Conservation (phyloP, 2,113 vertebrate genomes). For the Apteryx mantelli region DNA sequence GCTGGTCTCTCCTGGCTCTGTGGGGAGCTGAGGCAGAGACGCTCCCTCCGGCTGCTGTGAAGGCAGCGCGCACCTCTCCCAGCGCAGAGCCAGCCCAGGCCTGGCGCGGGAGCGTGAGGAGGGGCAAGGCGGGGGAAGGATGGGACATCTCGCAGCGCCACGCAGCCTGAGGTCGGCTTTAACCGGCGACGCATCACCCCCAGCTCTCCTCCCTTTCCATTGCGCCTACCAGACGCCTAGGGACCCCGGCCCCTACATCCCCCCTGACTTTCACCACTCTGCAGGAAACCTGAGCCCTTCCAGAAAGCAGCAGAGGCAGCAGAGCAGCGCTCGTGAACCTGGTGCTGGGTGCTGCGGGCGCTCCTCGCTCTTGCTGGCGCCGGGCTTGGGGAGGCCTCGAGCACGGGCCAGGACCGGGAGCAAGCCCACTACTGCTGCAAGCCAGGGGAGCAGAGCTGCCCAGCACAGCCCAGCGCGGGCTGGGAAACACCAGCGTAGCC, state of each 20-base stretch:
- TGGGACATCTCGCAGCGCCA: neutral
- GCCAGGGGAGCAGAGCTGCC: neutral
- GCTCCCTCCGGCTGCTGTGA: neutral
- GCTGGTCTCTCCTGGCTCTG: neutral
- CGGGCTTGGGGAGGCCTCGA: neutral
- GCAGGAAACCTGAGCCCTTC: neutral
- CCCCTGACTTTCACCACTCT: neutral
- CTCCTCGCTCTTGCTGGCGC: neutral
- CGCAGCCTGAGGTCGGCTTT: neutral
- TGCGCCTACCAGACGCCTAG: neutral
- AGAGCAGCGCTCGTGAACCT: neutral
- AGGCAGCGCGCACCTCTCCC: rapidly evolving
- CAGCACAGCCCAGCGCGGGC: no score
- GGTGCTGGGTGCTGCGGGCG: neutral
- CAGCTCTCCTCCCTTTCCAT: neutral
- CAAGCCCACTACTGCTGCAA: rapidly evolving
- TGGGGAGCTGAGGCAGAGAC: neutral
- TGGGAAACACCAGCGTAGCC: neutral
- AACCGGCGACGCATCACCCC: neutral
- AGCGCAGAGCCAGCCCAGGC: neutral
- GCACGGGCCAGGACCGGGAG: rapidly evolving
- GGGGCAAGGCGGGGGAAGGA: neutral
- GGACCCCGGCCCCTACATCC: neutral
- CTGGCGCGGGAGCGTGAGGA: rapidly evolving
- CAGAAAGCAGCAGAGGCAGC: neutral